phyloP scores from a whole-genome alignment of 2,888 invertebrate species.

The Lagria hirta region DNA sequence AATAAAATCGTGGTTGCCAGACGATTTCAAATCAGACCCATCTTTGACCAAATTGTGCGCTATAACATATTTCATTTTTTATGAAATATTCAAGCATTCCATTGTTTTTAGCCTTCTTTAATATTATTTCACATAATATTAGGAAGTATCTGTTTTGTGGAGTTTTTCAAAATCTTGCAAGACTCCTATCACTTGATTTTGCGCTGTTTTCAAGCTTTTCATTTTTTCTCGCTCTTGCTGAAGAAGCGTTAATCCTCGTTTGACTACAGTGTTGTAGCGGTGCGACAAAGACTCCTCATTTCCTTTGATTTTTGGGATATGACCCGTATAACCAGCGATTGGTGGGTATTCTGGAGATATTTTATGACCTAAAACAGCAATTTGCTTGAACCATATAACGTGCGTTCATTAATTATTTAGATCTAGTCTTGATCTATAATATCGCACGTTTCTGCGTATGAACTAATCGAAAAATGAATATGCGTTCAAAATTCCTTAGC shows the following conservation, averaged over 20 bases:
- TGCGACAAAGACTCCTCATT: conserved; percentile 69
- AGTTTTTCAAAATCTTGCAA: conserved; percentile 32
- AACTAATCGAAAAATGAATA: conserved; percentile 8
- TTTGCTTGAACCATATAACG: too few species aligned
- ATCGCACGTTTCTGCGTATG: too few species aligned
- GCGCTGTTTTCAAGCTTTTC: conserved; percentile 31
- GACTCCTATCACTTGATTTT: conserved; percentile 34
- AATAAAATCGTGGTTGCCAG: too few species aligned
- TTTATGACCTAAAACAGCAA: conserved; percentile 63
- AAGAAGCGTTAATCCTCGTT: conserved; percentile 47
- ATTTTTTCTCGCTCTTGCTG: conserved; percentile 60
- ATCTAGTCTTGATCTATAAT: too few species aligned
- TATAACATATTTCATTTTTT: too few species aligned
- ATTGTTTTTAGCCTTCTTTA: conserved; percentile 5
- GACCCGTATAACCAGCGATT: conserved; percentile 73
- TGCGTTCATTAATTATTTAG: too few species aligned
- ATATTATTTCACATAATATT: conserved; percentile 14
- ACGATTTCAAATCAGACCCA: too few species aligned
- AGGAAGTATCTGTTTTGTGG: conserved; percentile 13
- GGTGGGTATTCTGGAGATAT: conserved; percentile 69
- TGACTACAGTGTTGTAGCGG: conserved; percentile 68
- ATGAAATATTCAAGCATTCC: conserved; percentile 13
- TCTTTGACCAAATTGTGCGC: background rate
- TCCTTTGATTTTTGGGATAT: conserved; percentile 66
- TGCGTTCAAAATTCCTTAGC: background rate